Evolutionary conservation across 2,888 invertebrate genomes (phyloP).

Genomic region (Cerceris rybyensis): DNA sequence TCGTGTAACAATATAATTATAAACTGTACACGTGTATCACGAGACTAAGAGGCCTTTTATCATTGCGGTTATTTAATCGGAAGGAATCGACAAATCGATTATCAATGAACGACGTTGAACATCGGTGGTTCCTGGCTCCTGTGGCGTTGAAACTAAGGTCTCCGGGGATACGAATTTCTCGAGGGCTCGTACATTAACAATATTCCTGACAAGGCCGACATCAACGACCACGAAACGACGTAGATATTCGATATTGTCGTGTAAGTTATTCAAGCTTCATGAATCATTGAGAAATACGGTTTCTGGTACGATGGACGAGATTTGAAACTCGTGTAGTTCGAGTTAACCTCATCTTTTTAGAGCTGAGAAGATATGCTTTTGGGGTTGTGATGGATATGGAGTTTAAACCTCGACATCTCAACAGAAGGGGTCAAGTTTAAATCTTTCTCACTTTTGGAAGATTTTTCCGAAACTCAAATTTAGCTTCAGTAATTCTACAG

Average conservation of each 20-base stretch:
- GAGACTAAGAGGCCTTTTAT: not conserved
- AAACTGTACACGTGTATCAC: slow-evolving; percentile 8
- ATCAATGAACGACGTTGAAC: not conserved
- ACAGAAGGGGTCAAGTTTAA: too few relatives aligned
- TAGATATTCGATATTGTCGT: not conserved
- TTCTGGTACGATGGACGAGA: not conserved
- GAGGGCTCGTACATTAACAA: slow-evolving; percentile 11
- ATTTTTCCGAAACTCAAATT: too few relatives aligned
- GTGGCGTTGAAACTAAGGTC: slow-evolving; percentile 1
- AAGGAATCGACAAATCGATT: slow-evolving; percentile 1
- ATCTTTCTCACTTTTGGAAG: too few relatives aligned
- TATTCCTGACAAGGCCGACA: slow-evolving; percentile 10
- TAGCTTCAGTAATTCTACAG: too few relatives aligned
- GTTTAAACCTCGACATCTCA: too few relatives aligned
- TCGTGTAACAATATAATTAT: slow-evolving; percentile 20
- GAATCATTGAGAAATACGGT: slow-evolving; percentile 3
- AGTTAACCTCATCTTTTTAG: too few relatives aligned
- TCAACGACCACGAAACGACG: not conserved
- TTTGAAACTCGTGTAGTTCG: too few relatives aligned
- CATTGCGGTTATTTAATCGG: not conserved
- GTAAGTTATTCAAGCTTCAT: slow-evolving; percentile 8
- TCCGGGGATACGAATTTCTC: slow-evolving; percentile 6
- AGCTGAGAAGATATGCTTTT: too few relatives aligned
- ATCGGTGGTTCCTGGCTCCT: not conserved
- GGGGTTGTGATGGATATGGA: too few relatives aligned